Conservation (phyloP, 2,113 vertebrate genomes). For the Microcebus lehilahytsara region DNA sequence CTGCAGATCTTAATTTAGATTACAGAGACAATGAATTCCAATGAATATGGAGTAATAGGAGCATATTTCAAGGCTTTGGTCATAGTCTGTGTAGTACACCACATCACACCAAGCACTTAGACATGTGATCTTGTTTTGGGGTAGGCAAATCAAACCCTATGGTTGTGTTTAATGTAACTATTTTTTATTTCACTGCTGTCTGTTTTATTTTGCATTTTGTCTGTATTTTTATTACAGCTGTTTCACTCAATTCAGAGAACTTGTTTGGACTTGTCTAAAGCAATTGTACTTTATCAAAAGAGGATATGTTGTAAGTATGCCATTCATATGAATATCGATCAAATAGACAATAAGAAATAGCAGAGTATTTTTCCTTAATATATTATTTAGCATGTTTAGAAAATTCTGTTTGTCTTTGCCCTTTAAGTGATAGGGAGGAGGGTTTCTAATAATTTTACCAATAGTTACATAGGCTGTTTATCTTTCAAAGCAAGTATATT, state of each 20-base stretch:
- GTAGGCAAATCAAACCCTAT: neutral
- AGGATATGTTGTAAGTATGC: slow-evolving; percentile 94
- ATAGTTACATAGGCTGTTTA: neutral
- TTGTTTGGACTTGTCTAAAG: slow-evolving; percentile 98
- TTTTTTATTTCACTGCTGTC: neutral
- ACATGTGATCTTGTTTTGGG: neutral
- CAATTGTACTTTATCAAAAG: slow-evolving; percentile 97
- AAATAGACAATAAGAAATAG: neutral
- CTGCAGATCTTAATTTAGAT: slow-evolving; percentile 35
- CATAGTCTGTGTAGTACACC: neutral
- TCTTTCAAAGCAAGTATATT: neutral
- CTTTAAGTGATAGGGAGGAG: neutral
- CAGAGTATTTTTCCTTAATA: neutral
- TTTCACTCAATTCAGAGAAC: slow-evolving; percentile 99
- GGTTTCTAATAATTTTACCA: neutral
- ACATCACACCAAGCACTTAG: neutral
- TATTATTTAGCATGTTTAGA: neutral
- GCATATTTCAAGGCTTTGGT: neutral
- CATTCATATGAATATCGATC: neutral
- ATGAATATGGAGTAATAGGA: neutral
- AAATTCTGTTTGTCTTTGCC: neutral
- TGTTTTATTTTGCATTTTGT: slow-evolving; percentile 43
- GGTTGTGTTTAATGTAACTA: neutral
- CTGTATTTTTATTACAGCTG: slow-evolving; percentile 86
- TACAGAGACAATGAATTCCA: neutral